These are phyloP conservation scores for Hirudinaria manillensis DNA, from an alignment of 2,888 invertebrate genomes.

Conservation along the genomic window DNA sequence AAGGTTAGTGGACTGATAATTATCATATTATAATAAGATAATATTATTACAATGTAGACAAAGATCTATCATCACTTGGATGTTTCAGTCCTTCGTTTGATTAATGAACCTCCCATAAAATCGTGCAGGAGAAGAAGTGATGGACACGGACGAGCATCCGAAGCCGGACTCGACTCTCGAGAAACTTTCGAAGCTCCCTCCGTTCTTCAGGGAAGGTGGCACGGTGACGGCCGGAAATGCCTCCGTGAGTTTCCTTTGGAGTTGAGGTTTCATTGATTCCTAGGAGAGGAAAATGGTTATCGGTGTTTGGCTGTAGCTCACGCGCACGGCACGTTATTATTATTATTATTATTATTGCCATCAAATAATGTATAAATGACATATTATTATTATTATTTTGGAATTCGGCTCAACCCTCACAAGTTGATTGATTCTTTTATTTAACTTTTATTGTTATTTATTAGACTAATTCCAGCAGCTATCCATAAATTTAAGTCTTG, in stretches of 20 bases:
- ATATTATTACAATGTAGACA: too few species aligned
- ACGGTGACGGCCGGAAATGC: conserved; percentile 89
- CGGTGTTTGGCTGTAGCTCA: too few species aligned
- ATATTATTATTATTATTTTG: too few species aligned
- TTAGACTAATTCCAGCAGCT: not conserved
- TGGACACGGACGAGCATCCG: conserved; percentile 87
- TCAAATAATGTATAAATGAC: not conserved
- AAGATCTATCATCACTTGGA: too few species aligned
- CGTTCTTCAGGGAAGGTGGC: conserved; percentile 89
- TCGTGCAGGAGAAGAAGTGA: conserved; percentile 59
- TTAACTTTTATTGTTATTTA: not conserved
- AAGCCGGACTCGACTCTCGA: conserved; percentile 72
- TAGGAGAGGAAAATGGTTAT: too few species aligned
- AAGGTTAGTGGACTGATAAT: conserved; percentile 57
- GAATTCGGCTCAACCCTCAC: not conserved
- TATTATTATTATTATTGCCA: not conserved
- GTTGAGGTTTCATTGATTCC: not conserved
- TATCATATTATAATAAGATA: too few species aligned
- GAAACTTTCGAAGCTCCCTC: conserved; percentile 72
- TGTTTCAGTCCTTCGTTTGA: too few species aligned
- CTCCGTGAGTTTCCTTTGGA: conserved; percentile 66
- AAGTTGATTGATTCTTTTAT: not conserved
- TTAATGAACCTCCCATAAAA: too few species aligned
- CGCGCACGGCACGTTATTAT: conserved; percentile 18
- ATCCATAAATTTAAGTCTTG: not conserved